phyloP scores from a whole-genome alignment of 2,888 invertebrate species.

The Scaptomyza tumidula region DNA sequence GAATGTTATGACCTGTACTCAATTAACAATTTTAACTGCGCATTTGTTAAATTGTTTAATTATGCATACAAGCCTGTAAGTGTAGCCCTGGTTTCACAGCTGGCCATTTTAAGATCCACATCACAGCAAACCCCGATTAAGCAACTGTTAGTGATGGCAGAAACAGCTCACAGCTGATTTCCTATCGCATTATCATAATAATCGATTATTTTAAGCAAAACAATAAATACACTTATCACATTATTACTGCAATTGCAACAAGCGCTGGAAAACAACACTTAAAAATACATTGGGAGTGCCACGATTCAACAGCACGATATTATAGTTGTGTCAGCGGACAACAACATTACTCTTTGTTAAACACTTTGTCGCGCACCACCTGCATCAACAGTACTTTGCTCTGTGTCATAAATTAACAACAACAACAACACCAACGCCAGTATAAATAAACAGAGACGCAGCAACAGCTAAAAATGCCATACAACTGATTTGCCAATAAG shows the following conservation, averaged over 20 bases:
- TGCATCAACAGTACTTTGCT: constrained; percentile 21
- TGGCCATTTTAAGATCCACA: constrained; percentile 6
- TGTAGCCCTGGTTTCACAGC: constrained; percentile 34
- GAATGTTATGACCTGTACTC: too few species aligned
- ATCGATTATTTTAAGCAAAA: constrained; percentile 32
- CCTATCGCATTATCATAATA: constrained; percentile 6
- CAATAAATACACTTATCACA: constrained; percentile 30
- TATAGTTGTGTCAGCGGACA: neutral
- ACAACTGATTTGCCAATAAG: constrained; percentile 49
- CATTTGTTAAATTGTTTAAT: neutral
- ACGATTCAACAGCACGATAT: neutral
- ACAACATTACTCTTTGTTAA: constrained; percentile 11
- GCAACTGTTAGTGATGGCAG: constrained; percentile 2
- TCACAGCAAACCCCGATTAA: neutral
- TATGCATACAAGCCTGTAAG: neutral
- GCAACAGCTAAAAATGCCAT: constrained; percentile 38
- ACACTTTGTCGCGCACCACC: constrained; percentile 13
- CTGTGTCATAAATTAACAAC: constrained; percentile 1
- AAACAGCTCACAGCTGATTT: constrained; percentile 36
- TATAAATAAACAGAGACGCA: constrained; percentile 5
- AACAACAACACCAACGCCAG: constrained; percentile 19
- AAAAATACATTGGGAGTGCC: constrained; percentile 21
- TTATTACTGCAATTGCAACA: constrained; percentile 28
- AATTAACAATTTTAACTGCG: neutral
- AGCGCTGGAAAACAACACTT: constrained; percentile 26